phyloP scores from a whole-genome alignment of 2,797 vertebrate genomes.

The Lophius americanus region DNA sequence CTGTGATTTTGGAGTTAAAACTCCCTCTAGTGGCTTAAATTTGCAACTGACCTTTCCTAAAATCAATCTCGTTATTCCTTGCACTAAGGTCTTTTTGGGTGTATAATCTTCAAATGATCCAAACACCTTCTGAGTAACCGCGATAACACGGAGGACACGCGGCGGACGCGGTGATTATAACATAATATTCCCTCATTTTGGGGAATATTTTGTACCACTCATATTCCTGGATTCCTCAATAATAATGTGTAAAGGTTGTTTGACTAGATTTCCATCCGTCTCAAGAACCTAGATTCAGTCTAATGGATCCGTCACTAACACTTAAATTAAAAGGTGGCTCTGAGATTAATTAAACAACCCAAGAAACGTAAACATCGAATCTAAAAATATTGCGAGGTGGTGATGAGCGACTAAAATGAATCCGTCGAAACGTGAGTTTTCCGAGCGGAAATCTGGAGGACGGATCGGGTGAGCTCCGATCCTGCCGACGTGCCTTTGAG shows the following conservation, averaged over 20 bases:
- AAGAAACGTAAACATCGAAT: constrained; percentile 6
- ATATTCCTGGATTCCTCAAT: not conserved
- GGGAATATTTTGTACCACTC: too few species aligned
- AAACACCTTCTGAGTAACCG: too few species aligned
- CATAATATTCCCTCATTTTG: too few species aligned
- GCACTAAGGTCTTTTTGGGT: too few species aligned
- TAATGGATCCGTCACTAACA: constrained; percentile 35
- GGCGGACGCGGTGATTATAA: too few species aligned
- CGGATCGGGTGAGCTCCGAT: constrained; percentile 10
- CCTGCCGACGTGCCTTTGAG: constrained; percentile 36
- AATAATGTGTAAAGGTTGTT: not conserved
- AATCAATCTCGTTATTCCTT: too few species aligned
- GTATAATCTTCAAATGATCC: too few species aligned
- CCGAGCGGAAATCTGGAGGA: constrained; percentile 10
- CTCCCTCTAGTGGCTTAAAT: too few species aligned
- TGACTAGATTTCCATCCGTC: constrained; percentile 23
- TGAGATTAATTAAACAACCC: constrained; percentile 16
- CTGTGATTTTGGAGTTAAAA: too few species aligned
- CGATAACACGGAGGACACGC: too few species aligned
- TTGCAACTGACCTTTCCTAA: too few species aligned
- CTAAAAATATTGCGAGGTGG: constrained; percentile 7
- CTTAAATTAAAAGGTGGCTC: constrained; percentile 17
- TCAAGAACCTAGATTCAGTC: constrained; percentile 10
- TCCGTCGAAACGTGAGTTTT: constrained; percentile 26
- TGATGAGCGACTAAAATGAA: constrained; percentile 15